Evolutionary conservation across 2,113 vertebrate species (phyloP).

Genomic region (Mesembrinibis cayennensis): DNA sequence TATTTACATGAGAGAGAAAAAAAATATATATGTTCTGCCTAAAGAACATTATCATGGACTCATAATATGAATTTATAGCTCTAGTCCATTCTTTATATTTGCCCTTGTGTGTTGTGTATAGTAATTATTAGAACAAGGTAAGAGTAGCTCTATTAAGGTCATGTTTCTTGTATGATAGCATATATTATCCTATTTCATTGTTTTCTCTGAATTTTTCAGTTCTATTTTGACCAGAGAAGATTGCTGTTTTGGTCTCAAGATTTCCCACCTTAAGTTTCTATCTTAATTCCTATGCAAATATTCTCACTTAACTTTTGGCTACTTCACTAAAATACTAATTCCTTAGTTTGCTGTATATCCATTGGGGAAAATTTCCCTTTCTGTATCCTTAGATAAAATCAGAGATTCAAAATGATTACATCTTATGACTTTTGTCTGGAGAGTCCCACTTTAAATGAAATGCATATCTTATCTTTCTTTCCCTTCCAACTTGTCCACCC

Average conservation of each 20-base stretch:
- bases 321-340: neutral
- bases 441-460: neutral
- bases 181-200: neutral
- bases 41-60: neutral
- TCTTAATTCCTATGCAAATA: neutral
- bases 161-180: neutral
- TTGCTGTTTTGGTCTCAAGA: neutral
- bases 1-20: neutral
- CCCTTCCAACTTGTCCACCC: neutral
- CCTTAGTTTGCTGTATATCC: neutral
- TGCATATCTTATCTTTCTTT: neutral
- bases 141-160: neutral
- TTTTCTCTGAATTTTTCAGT: neutral
- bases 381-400: neutral
- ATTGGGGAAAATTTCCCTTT: neutral
- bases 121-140: neutral
- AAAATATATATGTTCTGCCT: neutral
- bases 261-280: neutral
- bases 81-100: neutral
- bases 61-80: neutral
- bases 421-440: neutral
- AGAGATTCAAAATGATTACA: neutral
- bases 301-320: neutral
- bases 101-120: neutral
- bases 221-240: neutral